These are phyloP conservation scores for Puffinus mauretanicus DNA, from an alignment of 2,113 vertebrate genomes.

Conservation along the genomic window DNA sequence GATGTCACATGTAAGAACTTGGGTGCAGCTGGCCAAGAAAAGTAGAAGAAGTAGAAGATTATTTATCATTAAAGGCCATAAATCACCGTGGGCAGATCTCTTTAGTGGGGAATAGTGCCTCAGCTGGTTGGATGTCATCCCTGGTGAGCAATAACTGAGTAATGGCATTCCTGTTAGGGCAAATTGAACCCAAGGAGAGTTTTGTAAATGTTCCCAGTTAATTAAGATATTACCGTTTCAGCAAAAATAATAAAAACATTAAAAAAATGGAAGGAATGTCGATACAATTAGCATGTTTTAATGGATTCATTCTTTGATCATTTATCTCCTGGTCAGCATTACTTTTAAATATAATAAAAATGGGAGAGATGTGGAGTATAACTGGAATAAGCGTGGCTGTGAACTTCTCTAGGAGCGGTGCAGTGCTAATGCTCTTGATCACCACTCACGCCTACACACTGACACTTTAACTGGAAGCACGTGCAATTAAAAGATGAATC, in stretches of 20 bases:
- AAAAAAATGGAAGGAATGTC: background rate
- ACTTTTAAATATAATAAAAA: background rate
- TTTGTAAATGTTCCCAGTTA: background rate
- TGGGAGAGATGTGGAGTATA: background rate
- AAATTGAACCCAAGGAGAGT: background rate
- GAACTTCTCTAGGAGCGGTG: background rate
- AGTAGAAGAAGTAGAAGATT: background rate
- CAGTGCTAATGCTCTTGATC: background rate
- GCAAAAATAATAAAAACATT: background rate
- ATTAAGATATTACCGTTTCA: background rate
- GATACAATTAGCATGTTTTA: background rate
- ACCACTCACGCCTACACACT: background rate
- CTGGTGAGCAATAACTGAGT: background rate
- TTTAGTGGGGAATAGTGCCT: background rate
- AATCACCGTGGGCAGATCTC: background rate
- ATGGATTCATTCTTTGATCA: background rate
- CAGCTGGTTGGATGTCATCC: background rate
- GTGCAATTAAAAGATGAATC: constrained; percentile 19
- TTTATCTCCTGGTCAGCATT: background rate
- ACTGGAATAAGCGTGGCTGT: background rate
- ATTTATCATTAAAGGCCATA: background rate
- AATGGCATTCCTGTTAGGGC: background rate
- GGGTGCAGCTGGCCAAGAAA: background rate
- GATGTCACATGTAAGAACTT: background rate
- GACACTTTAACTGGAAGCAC: background rate